Evolutionary conservation across 1,140 invertebrate genomes (phyloP).

Genomic region (Bombus impatiens): DNA sequence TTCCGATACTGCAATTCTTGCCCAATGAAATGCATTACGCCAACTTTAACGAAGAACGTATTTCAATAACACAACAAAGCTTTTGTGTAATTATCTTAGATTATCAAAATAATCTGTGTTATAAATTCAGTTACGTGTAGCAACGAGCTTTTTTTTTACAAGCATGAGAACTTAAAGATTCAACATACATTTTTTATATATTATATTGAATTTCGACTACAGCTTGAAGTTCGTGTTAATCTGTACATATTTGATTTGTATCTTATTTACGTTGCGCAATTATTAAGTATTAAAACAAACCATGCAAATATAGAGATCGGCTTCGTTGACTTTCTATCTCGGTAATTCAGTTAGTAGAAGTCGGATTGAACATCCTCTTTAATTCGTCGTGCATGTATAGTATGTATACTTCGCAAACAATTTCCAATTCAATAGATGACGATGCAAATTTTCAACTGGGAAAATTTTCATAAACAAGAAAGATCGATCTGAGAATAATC

Average conservation of each 20-base stretch:
- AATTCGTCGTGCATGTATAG: slow-evolving; percentile 16
- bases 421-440: slow-evolving; percentile 13
- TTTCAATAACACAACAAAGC: neutral
- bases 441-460: neutral
- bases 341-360: slow-evolving; percentile 27
- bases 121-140: neutral
- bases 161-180: neutral
- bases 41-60: neutral
- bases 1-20: neutral
- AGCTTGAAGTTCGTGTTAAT: slow-evolving; percentile 9
- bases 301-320: slow-evolving; percentile 45
- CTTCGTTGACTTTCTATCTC: neutral
- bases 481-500: neutral
- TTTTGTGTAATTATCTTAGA: neutral
- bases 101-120: neutral
- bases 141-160: neutral
- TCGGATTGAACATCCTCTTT: neutral
- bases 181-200: neutral
- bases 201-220: neutral
- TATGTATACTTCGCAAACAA: slow-evolving; percentile 15
- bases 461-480: neutral
- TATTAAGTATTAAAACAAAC: slow-evolving; percentile 54
- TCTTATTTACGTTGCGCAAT: slow-evolving; percentile 27
- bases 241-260: neutral
- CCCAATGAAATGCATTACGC: neutral